Evolutionary conservation across 2,797 vertebrate species (phyloP).

Genomic region (Toxotes lorentzi): DNA sequence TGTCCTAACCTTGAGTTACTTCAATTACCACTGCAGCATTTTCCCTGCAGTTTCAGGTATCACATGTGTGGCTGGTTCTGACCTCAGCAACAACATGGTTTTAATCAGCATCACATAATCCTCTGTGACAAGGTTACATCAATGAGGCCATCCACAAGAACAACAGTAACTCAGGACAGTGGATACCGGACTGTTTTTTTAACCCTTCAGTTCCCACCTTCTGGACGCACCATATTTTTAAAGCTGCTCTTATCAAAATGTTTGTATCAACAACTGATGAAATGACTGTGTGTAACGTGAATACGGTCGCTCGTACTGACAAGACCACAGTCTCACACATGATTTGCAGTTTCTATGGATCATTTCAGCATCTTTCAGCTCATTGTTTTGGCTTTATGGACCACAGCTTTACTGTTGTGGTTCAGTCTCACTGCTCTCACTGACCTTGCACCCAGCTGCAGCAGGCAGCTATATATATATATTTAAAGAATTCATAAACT

Average conservation of each 20-base stretch:
- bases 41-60: slow-evolving; percentile 40
- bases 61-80: slow-evolving; percentile 1
- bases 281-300: background rate
- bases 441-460: background rate
- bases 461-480: background rate
- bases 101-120: slow-evolving; percentile 46
- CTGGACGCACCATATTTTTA: background rate
- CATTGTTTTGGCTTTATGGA: background rate
- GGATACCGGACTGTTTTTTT: background rate
- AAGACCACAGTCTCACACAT: background rate
- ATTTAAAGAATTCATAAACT: background rate
- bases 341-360: background rate
- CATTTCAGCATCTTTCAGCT: background rate
- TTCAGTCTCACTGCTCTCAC: background rate
- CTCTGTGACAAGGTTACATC: slow-evolving; percentile 29
- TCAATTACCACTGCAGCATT: slow-evolving; percentile 41
- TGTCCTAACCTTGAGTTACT: slow-evolving; percentile 30
- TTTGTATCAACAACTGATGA: background rate
- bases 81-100: slow-evolving; percentile 21
- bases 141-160: background rate
- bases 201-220: background rate
- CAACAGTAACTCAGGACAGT: slow-evolving; percentile 2
- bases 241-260: background rate
- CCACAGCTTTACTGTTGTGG: background rate
- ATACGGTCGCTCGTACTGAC: background rate